Evolutionary conservation across 1,140 invertebrate species (phyloP), one percentile per base, ranked within the genome.

Genomic region (Drosophila tristis): DNA sequence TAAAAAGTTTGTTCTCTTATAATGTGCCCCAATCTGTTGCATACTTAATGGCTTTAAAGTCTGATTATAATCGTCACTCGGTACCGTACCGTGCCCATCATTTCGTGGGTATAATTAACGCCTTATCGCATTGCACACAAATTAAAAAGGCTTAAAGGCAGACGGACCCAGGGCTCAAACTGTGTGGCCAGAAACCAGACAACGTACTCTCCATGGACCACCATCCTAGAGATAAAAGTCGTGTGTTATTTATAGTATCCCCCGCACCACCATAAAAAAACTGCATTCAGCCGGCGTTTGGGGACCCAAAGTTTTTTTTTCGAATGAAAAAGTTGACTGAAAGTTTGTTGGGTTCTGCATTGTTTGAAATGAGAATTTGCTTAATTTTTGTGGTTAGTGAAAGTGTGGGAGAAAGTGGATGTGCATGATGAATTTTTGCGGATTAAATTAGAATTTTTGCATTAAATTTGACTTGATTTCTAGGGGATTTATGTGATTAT

Each of bases 101-200:
- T 39, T 11, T 39, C 11, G 20, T 11, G 35, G 16, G 48, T 49
- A 81, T 81, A 86, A 86, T 86, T 75, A 81, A 71, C 70, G 74
- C 74, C 47, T 81, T 86, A 86, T 86, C 82, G 59, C 63, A 67
- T 39, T 68, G 70, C 56, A 58, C 74, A 81, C 78, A 84, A 72
- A 87, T 87, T 70, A 68, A 86, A 39, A 86, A 59, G 78, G 74
- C 59, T 86, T 78, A 78, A 57, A 44, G 16, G 31, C 54, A 76
- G 45, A 59, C 45, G 9, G 39, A 42, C 56, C 6, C 45, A 77
- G 31, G 23, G 45, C 49, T 43, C 20, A 47, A 58, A 60, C 59
- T 57, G 55, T 65, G 48, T 43, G 25, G 42, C 55, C 42, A 70
- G 47, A 70, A 50, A 26, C 63, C 65, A 68, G 65, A 56, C 53